Conservation (phyloP, 2,113 vertebrate genomes). For the Hemiprocne comata region DNA sequence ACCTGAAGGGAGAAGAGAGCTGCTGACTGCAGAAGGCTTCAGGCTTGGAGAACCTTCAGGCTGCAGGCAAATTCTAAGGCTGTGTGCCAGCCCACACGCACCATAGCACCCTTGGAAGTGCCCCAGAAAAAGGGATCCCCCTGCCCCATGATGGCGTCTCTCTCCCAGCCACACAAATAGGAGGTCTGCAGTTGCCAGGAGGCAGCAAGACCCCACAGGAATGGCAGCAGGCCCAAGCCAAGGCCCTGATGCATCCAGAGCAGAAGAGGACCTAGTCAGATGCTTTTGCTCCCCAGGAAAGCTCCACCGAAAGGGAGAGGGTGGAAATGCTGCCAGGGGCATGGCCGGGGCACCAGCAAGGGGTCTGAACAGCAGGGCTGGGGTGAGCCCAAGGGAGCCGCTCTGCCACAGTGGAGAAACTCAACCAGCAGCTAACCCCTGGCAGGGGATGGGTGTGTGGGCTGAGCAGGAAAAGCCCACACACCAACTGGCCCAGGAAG, state of each 20-base stretch:
- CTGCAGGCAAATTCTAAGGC: not conserved
- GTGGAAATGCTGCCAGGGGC: not conserved
- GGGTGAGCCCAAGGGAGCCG: not conserved
- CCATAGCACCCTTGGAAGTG: not conserved
- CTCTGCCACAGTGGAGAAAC: not conserved
- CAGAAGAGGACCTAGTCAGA: not conserved
- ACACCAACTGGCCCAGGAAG: too few species aligned
- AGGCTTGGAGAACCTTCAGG: not conserved
- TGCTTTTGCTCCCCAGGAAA: not conserved
- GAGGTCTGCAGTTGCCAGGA: not conserved
- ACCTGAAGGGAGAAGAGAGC: not conserved
- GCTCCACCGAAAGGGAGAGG: not conserved
- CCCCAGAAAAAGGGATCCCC: not conserved
- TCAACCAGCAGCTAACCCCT: not conserved
- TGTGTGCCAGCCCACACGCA: not conserved
- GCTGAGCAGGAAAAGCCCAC: not conserved
- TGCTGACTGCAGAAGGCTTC: not conserved
- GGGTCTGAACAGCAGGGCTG: not conserved
- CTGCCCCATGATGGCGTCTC: accelerated
- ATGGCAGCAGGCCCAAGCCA: not conserved
- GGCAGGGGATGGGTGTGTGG: not conserved
- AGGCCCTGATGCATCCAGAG: too few species aligned
- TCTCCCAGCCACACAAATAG: not conserved
- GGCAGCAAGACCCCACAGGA: not conserved
- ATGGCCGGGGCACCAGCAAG: accelerated